Evolutionary conservation across 2,888 invertebrate genomes (phyloP).

Genomic region (Dysmachus trigonus): DNA sequence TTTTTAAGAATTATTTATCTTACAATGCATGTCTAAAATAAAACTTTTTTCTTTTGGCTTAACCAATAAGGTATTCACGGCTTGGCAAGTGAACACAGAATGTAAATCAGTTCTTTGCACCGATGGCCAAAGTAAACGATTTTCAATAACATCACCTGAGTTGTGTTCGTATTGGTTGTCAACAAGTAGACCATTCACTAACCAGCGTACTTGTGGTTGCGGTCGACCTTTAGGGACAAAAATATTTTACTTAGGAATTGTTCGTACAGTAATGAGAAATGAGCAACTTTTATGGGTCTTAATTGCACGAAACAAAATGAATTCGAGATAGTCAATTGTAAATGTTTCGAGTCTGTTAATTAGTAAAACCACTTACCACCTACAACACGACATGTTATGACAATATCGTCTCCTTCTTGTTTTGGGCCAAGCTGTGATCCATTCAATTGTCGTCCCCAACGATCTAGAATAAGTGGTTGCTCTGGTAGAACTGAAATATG

Average conservation of each 20-base stretch:
- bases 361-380: conserved; percentile 72
- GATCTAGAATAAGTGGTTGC: conserved; percentile 84
- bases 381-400: conserved; percentile 85
- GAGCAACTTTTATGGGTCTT: not conserved
- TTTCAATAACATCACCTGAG: conserved; percentile 87
- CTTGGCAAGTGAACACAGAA: conserved; percentile 87
- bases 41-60: conserved; percentile 81
- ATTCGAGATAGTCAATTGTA: not conserved
- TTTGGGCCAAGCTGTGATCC: conserved; percentile 82
- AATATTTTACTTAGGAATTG: not conserved
- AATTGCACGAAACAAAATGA: not conserved
- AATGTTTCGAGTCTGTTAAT: not conserved
- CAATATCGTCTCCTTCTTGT: conserved; percentile 85
- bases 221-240: conserved; percentile 72
- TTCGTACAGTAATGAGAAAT: not conserved
- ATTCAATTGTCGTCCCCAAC: conserved; percentile 84
- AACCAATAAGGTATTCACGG: conserved; percentile 83
- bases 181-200: conserved; percentile 80
- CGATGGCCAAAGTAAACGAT: conserved; percentile 78
- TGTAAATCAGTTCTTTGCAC: conserved; percentile 83
- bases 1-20: conserved; percentile 64
- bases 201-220: conserved; percentile 83
- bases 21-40: conserved; percentile 80
- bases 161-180: conserved; percentile 86
- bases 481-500: conserved; percentile 81